Conservation (phyloP, 2,888 invertebrate genomes). For the Aspidiotus rigidus region DNA sequence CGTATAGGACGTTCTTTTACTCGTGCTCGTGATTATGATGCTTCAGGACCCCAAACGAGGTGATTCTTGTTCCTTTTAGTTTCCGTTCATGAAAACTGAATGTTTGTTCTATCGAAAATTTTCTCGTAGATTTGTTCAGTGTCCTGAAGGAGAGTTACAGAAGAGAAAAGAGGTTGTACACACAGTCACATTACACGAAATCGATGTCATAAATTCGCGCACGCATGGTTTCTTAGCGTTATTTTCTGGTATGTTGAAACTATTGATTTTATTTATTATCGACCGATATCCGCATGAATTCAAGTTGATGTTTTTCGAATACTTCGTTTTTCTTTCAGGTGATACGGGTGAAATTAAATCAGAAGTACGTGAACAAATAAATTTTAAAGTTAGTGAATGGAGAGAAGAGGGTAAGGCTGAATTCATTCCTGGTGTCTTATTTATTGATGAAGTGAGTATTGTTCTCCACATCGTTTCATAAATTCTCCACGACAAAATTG, state of each 20-base stretch:
- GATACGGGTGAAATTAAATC: conserved; percentile 98
- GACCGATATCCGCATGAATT: background rate
- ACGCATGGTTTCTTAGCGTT: conserved; percentile 95
- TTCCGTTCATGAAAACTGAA: background rate
- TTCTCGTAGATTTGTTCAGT: conserved; percentile 73
- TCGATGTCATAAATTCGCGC: conserved; percentile 96
- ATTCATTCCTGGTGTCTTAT: conserved; percentile 94
- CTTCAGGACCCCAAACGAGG: conserved; percentile 63
- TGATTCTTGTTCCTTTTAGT: conserved; percentile 9
- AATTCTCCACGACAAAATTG: too few relatives aligned
- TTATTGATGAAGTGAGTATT: conserved; percentile 77
- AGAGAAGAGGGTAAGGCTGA: conserved; percentile 98
- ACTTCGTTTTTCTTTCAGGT: conserved; percentile 47
- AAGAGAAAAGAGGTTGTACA: conserved; percentile 96
- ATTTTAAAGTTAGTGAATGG: conserved; percentile 96
- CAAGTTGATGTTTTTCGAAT: background rate
- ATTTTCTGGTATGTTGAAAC: conserved; percentile 63
- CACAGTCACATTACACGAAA: conserved; percentile 96
- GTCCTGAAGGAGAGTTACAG: conserved; percentile 96
- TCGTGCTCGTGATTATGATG: conserved; percentile 93
- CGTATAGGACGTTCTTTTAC: conserved; percentile 89
- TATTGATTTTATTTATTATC: background rate
- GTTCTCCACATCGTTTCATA: background rate
- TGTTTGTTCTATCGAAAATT: background rate
- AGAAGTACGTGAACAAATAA: conserved; percentile 96